A percentile compares a stretch with the other conserved stretches of the same genome.
These are phyloP conservation scores for Malurus splendens DNA, from an alignment of 2,797 vertebrate species.

Conservation along the genomic window DNA sequence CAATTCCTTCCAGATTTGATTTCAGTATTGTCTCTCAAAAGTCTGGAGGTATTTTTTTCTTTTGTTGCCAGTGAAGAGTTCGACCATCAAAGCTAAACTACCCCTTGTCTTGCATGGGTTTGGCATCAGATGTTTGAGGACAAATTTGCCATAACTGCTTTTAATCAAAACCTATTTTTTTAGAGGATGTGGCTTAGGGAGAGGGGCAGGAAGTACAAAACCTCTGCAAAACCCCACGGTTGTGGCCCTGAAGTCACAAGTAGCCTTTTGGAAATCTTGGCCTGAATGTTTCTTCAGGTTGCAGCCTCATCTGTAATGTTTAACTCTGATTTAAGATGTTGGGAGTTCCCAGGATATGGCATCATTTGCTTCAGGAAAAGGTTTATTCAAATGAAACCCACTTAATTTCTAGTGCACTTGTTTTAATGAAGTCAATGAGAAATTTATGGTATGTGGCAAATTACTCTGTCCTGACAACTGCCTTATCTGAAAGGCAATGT, in stretches of 20 bases:
- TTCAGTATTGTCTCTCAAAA: not conserved
- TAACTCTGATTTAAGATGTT: not conserved
- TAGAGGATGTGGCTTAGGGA: not conserved
- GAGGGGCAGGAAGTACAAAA: not conserved
- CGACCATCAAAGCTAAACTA: not conserved
- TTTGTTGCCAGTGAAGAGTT: not conserved
- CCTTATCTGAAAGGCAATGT: not conserved
- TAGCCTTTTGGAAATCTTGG: not conserved
- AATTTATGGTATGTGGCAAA: conserved; percentile 1
- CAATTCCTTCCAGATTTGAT: not conserved
- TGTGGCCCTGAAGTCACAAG: not conserved
- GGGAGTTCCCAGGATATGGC: not conserved
- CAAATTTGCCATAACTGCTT: not conserved
- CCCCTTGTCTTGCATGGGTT: not conserved
- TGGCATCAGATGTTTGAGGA: not conserved
- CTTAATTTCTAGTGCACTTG: conserved; percentile 28
- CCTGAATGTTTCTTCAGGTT: not conserved
- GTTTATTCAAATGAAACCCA: conserved; percentile 23
- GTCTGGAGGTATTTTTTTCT: not conserved
- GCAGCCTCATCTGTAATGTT: not conserved
- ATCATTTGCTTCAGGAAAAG: not conserved
- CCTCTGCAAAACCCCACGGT: not conserved
- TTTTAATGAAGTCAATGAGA: conserved; percentile 35
- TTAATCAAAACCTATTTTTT: not conserved
- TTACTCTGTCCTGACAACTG: not conserved